Conservation (phyloP, 2,888 invertebrate genomes). For the Drosophila hamatofila region DNA sequence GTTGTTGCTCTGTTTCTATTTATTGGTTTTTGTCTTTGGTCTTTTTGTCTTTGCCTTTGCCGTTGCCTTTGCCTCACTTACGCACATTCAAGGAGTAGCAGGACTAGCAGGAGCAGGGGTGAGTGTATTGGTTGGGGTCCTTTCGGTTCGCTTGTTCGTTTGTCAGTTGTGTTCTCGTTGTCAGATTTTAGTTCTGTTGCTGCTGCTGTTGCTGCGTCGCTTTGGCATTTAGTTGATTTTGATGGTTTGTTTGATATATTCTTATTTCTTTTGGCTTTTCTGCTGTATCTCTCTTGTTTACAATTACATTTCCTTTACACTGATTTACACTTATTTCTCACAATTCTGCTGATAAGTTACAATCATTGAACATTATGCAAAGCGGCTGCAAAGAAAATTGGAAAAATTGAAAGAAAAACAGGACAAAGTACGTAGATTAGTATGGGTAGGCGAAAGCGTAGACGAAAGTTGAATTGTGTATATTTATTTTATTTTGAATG, state of each 20-base stretch:
- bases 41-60: constrained; percentile 37
- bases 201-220: constrained; percentile 45
- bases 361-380: constrained; percentile 61
- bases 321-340: constrained; percentile 52
- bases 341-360: constrained; percentile 60
- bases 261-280: constrained; percentile 15
- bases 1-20: constrained; percentile 5
- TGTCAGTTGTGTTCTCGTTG: constrained; percentile 45
- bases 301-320: constrained; percentile 58
- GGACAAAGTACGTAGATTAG: constrained; percentile 14
- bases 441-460: neutral
- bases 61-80: constrained; percentile 27
- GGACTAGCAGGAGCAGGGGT: neutral
- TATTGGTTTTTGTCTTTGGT: constrained; percentile 32
- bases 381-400: constrained; percentile 52
- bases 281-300: constrained; percentile 38
- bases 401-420: neutral
- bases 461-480: neutral
- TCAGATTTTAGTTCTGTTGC: constrained; percentile 48
- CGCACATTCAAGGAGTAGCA: constrained; percentile 47
- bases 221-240: constrained; percentile 66
- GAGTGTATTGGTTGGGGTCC: constrained; percentile 15
- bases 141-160: constrained; percentile 33
- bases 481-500: neutral
- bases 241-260: constrained; percentile 37